Evolutionary conservation across 2,888 invertebrate genomes (phyloP), one percentile per base, ranked within the genome.

Genomic region (Melinaea menophilus): DNA sequence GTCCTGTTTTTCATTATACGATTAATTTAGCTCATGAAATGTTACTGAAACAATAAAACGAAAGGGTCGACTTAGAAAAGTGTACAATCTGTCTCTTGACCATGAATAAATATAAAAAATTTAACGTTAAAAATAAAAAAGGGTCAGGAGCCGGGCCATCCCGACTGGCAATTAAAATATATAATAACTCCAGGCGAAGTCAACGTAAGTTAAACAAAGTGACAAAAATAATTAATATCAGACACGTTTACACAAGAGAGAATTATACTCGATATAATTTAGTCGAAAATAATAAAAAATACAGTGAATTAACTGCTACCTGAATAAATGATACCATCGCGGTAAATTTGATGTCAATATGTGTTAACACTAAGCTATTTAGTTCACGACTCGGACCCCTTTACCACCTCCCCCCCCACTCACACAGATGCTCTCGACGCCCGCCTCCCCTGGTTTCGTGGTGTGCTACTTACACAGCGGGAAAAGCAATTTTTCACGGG

Each of bases 301-400:
- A 83, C 84, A 85, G 84, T 84, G 80, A 82, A 80, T 83, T 80
- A 83, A 88, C 85, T 81, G 86, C 86, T 81, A 86, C 86, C 85
- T 89, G 88, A 90, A 90, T 90, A 88, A 90, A 88, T 89, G 90
- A 90, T 90, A 90, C 81, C 85, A 88, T 89, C 86, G 89, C 85
- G 88, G 89, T 86, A 86, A 90, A 90, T 89, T 90, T 89, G 87
- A 90, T 90, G 90, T 90, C 90, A 90, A 90, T 90, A 90, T 90
- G 90, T 90, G 90, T 90, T 90, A 90, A 90, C 90, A 89, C 89
- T 90, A 90, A 90, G 90, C 90, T 90, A 90, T 90, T 90, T 90
- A 90, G 90, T 90, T 90, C 89, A 89, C 87, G 86, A 89, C 82
- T 87, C 82, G 78, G 79, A 79, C 84, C 85, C 86, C 84, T 83